phyloP scores from a whole-genome alignment of 2,113 vertebrate species.

The Myiopsitta monachus region DNA sequence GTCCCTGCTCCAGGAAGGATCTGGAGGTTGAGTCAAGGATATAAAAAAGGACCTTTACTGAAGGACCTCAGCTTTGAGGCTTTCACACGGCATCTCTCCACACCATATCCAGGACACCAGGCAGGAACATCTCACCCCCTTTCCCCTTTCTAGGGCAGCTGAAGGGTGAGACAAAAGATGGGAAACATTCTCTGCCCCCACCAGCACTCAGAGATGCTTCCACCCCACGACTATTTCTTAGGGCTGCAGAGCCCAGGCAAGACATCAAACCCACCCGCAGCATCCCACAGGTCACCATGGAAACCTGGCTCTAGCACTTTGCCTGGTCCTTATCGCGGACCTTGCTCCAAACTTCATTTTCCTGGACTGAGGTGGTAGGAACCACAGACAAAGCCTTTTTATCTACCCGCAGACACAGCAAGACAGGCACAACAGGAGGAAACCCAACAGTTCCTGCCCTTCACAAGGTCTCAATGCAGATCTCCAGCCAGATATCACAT shows the following conservation, averaged over 20 bases:
- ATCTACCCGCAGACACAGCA: not conserved
- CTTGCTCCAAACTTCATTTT: not conserved
- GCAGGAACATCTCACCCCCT: not conserved
- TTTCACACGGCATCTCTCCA: not conserved
- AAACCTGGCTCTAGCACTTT: not conserved
- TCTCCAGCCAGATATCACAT: not conserved
- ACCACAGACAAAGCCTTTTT: not conserved
- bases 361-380: not conserved
- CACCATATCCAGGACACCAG: not conserved
- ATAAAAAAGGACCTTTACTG: not conserved
- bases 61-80: not conserved
- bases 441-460: not conserved
- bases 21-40: not conserved
- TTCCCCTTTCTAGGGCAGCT: not conserved
- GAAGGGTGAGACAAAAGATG: not conserved
- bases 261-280: not conserved
- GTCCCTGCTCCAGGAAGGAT: not conserved
- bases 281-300: not conserved
- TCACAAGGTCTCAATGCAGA: not conserved
- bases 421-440: not conserved
- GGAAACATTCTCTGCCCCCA: not conserved
- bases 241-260: not conserved
- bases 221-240: not conserved
- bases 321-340: not conserved
- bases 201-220: not conserved